Conservation (phyloP, 2,113 vertebrate species). For the Uria aalge region DNA sequence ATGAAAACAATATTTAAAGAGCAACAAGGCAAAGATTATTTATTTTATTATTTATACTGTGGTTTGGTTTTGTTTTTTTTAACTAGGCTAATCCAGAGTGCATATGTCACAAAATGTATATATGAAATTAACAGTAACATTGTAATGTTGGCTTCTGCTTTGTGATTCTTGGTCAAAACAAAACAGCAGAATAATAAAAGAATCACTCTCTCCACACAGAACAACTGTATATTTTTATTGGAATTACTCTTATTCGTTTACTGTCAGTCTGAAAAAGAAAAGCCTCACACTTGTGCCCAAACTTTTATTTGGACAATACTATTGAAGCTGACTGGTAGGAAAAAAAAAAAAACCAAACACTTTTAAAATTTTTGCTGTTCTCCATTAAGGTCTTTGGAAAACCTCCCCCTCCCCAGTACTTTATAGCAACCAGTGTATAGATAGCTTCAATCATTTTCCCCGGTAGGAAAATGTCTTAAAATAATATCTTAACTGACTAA, state of each 20-base stretch:
- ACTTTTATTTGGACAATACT: neutral
- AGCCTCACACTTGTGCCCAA: neutral
- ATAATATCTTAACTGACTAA: neutral
- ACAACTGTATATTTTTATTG: neutral
- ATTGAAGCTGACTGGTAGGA: neutral
- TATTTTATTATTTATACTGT: neutral
- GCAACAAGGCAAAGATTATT: neutral
- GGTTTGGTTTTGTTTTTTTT: neutral
- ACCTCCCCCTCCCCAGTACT: neutral
- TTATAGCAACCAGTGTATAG: neutral
- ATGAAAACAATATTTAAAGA: neutral
- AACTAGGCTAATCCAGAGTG: neutral
- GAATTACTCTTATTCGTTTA: neutral
- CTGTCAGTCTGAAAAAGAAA: neutral
- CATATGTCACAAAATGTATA: neutral
- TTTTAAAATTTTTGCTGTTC: neutral
- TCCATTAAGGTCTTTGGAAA: neutral
- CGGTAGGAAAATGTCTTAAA: neutral
- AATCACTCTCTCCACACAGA: neutral
- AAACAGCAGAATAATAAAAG: neutral
- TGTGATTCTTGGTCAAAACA: neutral
- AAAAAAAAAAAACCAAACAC: too few relatives aligned
- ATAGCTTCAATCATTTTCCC: neutral
- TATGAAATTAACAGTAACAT: neutral
- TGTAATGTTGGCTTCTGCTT: neutral